These are phyloP conservation scores for Maconellicoccus hirsutus DNA, from an alignment of 1,140 invertebrate genomes.

Conservation along the genomic window DNA sequence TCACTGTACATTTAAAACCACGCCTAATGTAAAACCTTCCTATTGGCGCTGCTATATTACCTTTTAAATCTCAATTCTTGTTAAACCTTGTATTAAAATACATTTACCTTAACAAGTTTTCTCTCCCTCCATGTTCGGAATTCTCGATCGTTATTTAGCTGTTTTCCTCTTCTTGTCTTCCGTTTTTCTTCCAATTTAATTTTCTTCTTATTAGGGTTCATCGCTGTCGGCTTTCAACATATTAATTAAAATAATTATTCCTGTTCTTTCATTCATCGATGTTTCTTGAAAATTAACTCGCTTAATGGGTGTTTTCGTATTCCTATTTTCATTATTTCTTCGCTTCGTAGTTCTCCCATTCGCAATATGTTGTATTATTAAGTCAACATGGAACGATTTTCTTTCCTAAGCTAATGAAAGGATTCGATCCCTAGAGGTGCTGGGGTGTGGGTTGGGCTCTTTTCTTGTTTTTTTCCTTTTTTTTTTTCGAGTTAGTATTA, in stretches of 20 bases:
- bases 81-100: conserved; percentile 17
- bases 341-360: not conserved
- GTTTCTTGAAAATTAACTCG: not conserved
- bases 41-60: conserved; percentile 12
- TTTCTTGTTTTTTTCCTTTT: too few relatives aligned
- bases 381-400: not conserved
- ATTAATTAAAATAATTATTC: conserved; percentile 15
- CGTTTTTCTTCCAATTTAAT: conserved; percentile 8
- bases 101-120: conserved; percentile 20
- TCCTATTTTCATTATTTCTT: not conserved
- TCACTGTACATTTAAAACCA: conserved; percentile 17
- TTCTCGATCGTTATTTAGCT: not conserved
- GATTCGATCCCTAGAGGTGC: too few relatives aligned
- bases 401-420: too few relatives aligned
- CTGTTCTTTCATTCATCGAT: not conserved
- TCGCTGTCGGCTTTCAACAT: conserved; percentile 20
- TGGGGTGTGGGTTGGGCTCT: too few relatives aligned
- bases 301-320: not conserved
- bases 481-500: too few relatives aligned
- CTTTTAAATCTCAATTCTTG: conserved; percentile 20
- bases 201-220: conserved; percentile 11
- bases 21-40: conserved; percentile 18
- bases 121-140: not conserved
- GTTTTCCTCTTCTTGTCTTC: not conserved
- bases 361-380: not conserved